Evolutionary conservation across 2,113 vertebrate genomes (phyloP).

Genomic region (Brachirus orientalis): DNA sequence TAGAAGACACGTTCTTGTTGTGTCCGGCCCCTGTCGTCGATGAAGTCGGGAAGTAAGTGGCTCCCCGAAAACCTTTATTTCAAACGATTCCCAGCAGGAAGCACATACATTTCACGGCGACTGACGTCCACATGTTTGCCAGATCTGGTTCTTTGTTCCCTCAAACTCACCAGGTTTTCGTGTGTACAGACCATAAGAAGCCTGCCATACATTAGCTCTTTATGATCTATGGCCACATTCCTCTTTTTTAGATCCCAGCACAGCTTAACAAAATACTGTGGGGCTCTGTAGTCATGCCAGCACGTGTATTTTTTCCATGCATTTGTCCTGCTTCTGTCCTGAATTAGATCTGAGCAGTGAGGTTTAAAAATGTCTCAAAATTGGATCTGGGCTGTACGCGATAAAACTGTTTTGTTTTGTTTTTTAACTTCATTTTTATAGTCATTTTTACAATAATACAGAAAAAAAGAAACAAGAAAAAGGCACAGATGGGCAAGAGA

Average conservation of each 20-base stretch:
- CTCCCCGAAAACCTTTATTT: conserved; percentile 1
- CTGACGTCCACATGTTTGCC: conserved; percentile 1
- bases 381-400: too few relatives aligned
- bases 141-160: conserved; percentile 7
- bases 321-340: conserved; percentile 40
- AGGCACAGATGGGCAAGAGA: too few relatives aligned
- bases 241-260: conserved; percentile 40
- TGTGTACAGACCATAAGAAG: conserved; percentile 13
- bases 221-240: conserved; percentile 62
- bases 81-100: not conserved
- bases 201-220: conserved; percentile 65
- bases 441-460: too few relatives aligned
- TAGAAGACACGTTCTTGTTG: conserved; percentile 83
- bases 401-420: too few relatives aligned
- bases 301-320: conserved; percentile 29
- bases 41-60: conserved; percentile 88
- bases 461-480: too few relatives aligned
- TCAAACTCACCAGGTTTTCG: conserved; percentile 7
- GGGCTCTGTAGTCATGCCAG: conserved; percentile 35
- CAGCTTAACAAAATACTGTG: conserved; percentile 41
- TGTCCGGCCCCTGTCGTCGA: conserved; percentile 89
- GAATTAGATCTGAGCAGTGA: conserved; percentile 29
- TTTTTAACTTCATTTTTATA: too few relatives aligned
- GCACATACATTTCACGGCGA: not conserved
- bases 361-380: too few relatives aligned